Base-by-base conservation (phyloP, 2,797 vertebrate genomes). In the Periparus ater region DNA sequence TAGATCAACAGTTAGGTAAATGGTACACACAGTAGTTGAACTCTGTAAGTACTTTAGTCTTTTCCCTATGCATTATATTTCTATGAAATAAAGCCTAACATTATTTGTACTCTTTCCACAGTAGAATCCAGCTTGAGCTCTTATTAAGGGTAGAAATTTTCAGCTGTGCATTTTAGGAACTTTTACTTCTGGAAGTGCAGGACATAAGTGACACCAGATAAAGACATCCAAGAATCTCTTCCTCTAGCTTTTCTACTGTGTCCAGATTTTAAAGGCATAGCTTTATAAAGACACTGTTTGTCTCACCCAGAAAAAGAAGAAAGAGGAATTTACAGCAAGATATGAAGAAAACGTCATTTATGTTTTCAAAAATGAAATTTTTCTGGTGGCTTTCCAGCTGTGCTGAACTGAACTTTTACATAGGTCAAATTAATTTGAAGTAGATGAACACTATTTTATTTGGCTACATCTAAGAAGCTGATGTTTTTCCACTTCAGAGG, bases 1-100 rank as follows among this genome's bases (percentile, higher is more conserved):
- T 3, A 47, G 20, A 47, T 25, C 63, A 65, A 13, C 42, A 34
- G 5, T 55, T 47, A 25, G 17, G 25, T 25, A 34, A 65, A 34
- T 11, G 15, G 25, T 26, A 21, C 11, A 23, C 48, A 26, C 0
- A 0, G 32, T 29, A 45, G 9, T 38, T 1, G 4, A 67, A 38
- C 7, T 62, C 32, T 65, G 26, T 9, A 77, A 76, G 36, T 38
- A 57, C 5, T 8, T 67, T 20, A 47, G 15, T 61, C 6, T 18
- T 45, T 82, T 45, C 9, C 10, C 10, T 45, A 3, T 15, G 30
- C 22, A 8, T 58, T 60, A 4, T 26, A 13, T 26, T 76, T 53
- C 38, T 77, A 7, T 38, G 34, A 42, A 72, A 60, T 26, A 9
- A 40, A 3, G 20, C 32, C 38, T 48, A 53, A 55, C 6, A 17